A percentile compares a stretch with the other conserved stretches of the same genome.
Conservation (phyloP, 1,140 invertebrate species). For the Drosophila sulfurigaster region DNA sequence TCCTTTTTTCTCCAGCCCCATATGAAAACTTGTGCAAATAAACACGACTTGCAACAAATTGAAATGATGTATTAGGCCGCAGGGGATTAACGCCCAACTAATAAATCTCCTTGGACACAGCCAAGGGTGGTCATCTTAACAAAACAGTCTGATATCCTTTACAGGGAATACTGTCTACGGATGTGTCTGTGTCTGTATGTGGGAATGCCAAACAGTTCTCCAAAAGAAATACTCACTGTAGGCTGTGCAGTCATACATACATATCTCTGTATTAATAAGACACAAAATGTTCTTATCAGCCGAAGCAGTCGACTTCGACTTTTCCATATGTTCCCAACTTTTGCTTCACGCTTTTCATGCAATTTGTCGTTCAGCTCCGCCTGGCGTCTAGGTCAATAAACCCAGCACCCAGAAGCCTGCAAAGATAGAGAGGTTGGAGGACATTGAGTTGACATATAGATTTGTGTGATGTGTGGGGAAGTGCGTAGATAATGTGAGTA, state of each 20-base stretch:
- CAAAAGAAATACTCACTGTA: slow-evolving; percentile 27
- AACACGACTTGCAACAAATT: slow-evolving; percentile 82
- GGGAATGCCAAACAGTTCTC: background rate
- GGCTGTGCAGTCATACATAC: slow-evolving; percentile 35
- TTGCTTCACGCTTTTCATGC: slow-evolving; percentile 73
- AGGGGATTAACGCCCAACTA: slow-evolving; percentile 82
- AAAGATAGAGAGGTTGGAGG: slow-evolving; percentile 16
- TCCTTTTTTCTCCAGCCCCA: background rate
- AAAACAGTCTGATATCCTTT: slow-evolving; percentile 18
- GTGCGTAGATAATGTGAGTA: slow-evolving; percentile 74
- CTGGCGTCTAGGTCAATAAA: slow-evolving; percentile 68
- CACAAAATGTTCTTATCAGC: slow-evolving; percentile 55
- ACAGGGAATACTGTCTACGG: background rate
- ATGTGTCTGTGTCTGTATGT: background rate
- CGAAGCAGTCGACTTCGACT: slow-evolving; percentile 32
- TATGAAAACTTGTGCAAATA: slow-evolving; percentile 70
- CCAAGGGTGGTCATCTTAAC: slow-evolving; percentile 3
- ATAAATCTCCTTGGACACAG: slow-evolving; percentile 70
- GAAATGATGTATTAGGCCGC: slow-evolving; percentile 83
- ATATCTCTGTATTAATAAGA: slow-evolving; percentile 67
- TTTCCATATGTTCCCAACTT: slow-evolving; percentile 71
- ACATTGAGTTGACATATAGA: slow-evolving; percentile 66
- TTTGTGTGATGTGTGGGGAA: slow-evolving; percentile 59
- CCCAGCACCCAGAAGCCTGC: slow-evolving; percentile 15
- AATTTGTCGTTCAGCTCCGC: slow-evolving; percentile 55